Evolutionary conservation across 2,113 vertebrate genomes (phyloP).

Genomic region (Apeltes quadracus): DNA sequence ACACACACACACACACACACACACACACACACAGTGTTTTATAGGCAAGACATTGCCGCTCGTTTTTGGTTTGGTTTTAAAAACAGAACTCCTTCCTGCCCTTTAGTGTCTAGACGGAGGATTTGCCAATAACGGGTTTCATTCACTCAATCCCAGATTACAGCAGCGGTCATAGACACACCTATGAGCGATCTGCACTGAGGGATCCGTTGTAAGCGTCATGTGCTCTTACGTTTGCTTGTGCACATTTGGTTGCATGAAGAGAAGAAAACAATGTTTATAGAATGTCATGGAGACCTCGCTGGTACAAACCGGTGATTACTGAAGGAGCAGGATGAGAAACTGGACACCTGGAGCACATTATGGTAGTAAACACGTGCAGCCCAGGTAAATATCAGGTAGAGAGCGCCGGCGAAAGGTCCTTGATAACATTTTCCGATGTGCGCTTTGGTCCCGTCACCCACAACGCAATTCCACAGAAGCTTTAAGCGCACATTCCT

Average conservation of each 20-base stretch:
- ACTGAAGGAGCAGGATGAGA: conserved; percentile 1
- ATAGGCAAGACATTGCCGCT: too few relatives aligned
- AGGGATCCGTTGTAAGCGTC: not conserved
- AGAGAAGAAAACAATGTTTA: too few relatives aligned
- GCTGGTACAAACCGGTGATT: not conserved
- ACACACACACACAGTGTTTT: too few relatives aligned
- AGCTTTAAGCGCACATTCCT: conserved; percentile 8
- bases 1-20: too few relatives aligned
- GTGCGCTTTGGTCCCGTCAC: conserved; percentile 14
- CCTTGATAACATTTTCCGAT: conserved; percentile 32
- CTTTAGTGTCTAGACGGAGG: not conserved
- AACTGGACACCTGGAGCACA: not conserved
- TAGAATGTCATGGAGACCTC: not conserved
- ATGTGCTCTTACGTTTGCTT: not conserved
- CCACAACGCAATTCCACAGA: conserved; percentile 3
- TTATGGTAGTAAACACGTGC: conserved; percentile 17
- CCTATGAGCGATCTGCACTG: not conserved
- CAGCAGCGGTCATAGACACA: not conserved
- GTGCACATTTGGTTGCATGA: not conserved
- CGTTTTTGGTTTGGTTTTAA: not conserved
- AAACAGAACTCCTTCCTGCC: not conserved
- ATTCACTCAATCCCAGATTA: not conserved
- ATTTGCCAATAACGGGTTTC: not conserved
- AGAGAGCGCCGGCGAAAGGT: not conserved
- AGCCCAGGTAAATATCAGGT: conserved; percentile 30